Evolutionary conservation across 2,797 vertebrate genomes (phyloP).

Genomic region (Carduelis carduelis): DNA sequence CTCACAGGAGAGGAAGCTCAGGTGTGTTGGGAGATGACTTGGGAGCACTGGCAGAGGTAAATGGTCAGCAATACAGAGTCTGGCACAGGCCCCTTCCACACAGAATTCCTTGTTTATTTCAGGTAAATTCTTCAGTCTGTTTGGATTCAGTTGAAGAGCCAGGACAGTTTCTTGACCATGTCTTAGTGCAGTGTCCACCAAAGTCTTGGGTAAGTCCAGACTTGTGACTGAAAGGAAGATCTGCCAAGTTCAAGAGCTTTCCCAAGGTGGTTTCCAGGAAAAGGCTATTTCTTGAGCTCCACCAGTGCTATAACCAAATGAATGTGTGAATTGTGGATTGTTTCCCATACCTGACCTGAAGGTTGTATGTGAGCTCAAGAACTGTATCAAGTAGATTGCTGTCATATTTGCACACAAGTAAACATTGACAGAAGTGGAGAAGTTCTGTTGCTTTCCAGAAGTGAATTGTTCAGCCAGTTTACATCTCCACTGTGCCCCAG

Average conservation of each 20-base stretch:
- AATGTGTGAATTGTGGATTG: background rate
- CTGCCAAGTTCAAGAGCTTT: background rate
- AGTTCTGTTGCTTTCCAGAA: background rate
- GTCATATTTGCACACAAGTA: background rate
- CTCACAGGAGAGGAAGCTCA: background rate
- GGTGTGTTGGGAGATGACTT: background rate
- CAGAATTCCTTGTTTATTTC: background rate
- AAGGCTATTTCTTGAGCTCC: background rate
- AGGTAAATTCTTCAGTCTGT: background rate
- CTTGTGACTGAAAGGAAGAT: background rate
- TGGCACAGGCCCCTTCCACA: background rate
- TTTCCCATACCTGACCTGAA: background rate
- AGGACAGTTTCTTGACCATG: background rate
- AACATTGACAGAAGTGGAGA: background rate
- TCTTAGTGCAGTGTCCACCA: fast-evolving
- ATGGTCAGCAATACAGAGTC: background rate
- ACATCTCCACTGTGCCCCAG: background rate
- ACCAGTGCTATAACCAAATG: background rate
- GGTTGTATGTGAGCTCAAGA: background rate
- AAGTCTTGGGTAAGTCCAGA: background rate
- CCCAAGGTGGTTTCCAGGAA: background rate
- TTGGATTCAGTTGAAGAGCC: background rate
- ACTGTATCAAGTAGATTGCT: background rate
- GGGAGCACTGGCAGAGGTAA: background rate
- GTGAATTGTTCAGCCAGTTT: background rate